Evolutionary conservation across 2,888 invertebrate species (phyloP).

Genomic region (Drosophila lacicola): DNA sequence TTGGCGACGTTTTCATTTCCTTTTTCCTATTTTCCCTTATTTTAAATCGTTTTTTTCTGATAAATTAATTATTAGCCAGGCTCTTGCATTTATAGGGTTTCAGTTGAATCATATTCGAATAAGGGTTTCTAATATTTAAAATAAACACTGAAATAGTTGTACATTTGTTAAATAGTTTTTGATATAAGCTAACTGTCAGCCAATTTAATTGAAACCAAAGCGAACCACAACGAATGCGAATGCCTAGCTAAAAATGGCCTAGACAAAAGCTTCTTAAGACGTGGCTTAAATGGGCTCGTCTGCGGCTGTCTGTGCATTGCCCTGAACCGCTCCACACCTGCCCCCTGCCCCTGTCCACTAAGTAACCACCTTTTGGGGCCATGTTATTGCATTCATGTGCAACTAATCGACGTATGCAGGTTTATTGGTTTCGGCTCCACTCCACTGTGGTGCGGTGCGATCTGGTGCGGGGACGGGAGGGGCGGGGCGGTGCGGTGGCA

Average conservation of each 20-base stretch:
- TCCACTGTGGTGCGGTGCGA: conserved; percentile 26
- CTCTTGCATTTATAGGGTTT: too few relatives aligned
- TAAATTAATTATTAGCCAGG: too few relatives aligned
- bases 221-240: conserved; percentile 10
- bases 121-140: too few relatives aligned
- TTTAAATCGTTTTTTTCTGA: too few relatives aligned
- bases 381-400: conserved; percentile 66
- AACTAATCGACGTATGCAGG: conserved; percentile 75
- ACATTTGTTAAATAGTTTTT: neutral
- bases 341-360: neutral
- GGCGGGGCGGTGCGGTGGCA: conserved; percentile 50
- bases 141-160: too few relatives aligned
- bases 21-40: too few relatives aligned
- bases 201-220: conserved; percentile 17
- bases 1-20: too few relatives aligned
- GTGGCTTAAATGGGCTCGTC: conserved; percentile 55
- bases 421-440: conserved; percentile 68
- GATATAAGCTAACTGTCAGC: conserved; percentile 6
- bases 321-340: conserved; percentile 4
- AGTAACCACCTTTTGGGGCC: neutral
- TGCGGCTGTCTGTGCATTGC: conserved; percentile 43
- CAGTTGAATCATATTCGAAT: too few relatives aligned
- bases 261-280: conserved; percentile 60
- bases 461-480: neutral
- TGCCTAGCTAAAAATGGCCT: conserved; percentile 22